Conservation (phyloP, 2,888 invertebrate genomes). For the Margaritifera margaritifera region DNA sequence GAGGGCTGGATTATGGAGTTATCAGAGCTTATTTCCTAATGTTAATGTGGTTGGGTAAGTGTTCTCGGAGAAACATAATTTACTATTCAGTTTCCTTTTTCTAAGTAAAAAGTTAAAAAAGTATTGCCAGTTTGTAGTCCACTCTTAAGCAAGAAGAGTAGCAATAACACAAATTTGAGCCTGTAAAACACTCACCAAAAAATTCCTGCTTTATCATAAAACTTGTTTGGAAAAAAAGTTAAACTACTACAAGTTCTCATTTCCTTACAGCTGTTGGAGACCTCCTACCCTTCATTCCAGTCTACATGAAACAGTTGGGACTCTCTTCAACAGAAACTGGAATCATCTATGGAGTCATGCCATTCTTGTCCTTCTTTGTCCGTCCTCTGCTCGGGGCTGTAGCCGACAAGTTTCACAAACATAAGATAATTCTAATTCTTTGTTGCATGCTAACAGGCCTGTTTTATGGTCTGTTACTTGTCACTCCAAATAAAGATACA, state of each 20-base stretch:
- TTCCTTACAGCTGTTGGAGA: conserved; percentile 83
- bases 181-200: no score
- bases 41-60: no score
- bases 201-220: no score
- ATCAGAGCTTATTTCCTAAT: no score
- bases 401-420: conserved; percentile 85
- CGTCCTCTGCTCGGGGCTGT: conserved; percentile 85
- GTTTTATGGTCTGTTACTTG: conserved; percentile 85
- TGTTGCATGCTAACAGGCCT: conserved; percentile 85
- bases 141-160: no score
- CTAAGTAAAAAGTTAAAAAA: no score
- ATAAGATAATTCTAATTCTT: conserved; percentile 87
- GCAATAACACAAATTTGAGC: no score
- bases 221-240: no score
- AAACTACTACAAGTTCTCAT: conserved; percentile 3
- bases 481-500: conserved; percentile 60
- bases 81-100: no score
- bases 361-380: conserved; percentile 85
- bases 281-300: conserved; percentile 85
- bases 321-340: conserved; percentile 84
- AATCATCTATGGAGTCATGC: conserved; percentile 85
- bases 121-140: no score
- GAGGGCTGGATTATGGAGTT: no score
- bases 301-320: conserved; percentile 84
- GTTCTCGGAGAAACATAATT: no score